phyloP scores from a whole-genome alignment of 2,113 vertebrate genomes.

The Gallinago jamesoni region DNA sequence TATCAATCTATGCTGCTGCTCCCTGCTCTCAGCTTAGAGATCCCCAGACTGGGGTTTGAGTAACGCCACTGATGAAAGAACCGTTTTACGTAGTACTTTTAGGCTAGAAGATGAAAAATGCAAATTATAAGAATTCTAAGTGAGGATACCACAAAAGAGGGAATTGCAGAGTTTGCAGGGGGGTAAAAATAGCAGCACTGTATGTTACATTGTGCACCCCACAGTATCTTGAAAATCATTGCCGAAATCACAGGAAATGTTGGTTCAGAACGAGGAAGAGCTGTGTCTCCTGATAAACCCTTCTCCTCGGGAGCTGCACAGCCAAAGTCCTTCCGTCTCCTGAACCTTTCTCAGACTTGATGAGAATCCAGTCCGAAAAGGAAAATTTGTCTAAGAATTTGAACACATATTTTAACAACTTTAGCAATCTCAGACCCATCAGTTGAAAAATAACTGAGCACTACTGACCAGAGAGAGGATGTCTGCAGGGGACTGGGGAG shows the following conservation, averaged over 20 bases:
- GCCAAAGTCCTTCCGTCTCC: background rate
- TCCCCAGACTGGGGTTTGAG: background rate
- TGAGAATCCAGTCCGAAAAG: background rate
- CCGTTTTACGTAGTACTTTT: background rate
- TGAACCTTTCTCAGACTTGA: background rate
- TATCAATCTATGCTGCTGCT: background rate
- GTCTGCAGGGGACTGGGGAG: background rate
- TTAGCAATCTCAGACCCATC: background rate
- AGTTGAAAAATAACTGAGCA: background rate
- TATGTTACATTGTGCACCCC: background rate
- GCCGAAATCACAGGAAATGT: constrained; percentile 25
- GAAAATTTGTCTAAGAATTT: background rate
- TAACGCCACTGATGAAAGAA: background rate
- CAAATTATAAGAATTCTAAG: background rate
- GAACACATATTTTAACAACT: background rate
- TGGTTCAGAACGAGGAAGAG: constrained; percentile 18
- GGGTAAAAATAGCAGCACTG: background rate
- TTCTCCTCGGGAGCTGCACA: background rate
- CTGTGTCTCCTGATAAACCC: background rate
- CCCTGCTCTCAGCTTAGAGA: background rate
- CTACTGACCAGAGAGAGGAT: background rate
- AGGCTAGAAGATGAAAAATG: background rate
- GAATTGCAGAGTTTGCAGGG: background rate
- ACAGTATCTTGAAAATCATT: background rate
- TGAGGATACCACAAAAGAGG: background rate